Evolutionary conservation across 2,888 invertebrate genomes (phyloP).

Genomic region (Cabera pusaria): DNA sequence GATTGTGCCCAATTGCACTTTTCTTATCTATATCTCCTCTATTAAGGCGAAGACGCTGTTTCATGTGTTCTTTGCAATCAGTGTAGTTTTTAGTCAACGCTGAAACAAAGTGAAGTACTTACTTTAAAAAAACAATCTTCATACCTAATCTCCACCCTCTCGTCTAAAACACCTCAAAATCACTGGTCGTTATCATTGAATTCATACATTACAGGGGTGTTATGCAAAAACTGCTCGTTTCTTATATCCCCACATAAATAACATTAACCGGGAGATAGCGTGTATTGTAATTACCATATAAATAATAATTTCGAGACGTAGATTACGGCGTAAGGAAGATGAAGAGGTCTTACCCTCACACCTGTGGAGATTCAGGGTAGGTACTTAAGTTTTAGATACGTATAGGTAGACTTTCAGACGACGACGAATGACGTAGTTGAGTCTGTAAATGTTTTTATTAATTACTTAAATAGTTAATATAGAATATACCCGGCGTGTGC

Average conservation of each 20-base stretch:
- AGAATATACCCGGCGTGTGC: no score
- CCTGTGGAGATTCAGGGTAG: conserved; percentile 18
- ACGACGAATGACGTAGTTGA: no score
- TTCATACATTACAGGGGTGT: conserved; percentile 62
- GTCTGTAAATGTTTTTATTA: no score
- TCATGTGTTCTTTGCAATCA: no score
- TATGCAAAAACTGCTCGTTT: conserved; percentile 75
- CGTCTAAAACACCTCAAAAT: conserved; percentile 12
- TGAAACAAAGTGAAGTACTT: no score
- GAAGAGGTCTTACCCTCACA: conserved; percentile 42
- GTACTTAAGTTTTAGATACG: not conserved
- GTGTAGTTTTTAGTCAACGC: no score
- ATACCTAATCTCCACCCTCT: conserved; percentile 6
- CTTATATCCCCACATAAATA: conserved; percentile 80
- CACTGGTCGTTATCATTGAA: conserved; percentile 65
- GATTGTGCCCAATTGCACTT: no score
- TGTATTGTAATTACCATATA: conserved; percentile 80
- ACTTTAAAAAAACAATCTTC: no score
- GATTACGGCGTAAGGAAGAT: conserved; percentile 75
- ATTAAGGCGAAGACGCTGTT: no score
- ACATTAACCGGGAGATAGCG: conserved; percentile 73
- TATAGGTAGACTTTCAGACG: no score
- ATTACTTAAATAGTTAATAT: no score
- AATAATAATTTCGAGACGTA: conserved; percentile 79
- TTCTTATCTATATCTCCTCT: no score